A percentile compares a stretch with the other conserved stretches of the same genome.
Evolutionary conservation across 2,797 vertebrate species (phyloP).

Genomic region (Sebastes miniatus): DNA sequence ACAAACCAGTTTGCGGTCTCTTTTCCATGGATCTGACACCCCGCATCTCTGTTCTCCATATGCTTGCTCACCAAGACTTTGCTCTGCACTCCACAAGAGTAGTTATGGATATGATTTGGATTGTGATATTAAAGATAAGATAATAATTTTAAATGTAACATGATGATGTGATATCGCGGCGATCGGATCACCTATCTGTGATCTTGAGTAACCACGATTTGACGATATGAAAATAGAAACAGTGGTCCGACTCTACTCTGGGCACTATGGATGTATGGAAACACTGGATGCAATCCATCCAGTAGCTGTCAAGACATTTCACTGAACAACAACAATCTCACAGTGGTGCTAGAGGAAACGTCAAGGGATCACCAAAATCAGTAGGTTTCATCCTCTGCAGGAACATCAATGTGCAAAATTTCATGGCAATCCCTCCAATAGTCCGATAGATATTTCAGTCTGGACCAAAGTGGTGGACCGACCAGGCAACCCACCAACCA

Average conservation of each 20-base stretch:
- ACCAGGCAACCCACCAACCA: background rate
- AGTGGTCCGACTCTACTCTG: background rate
- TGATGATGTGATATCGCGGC: too few species aligned
- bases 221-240: too few species aligned
- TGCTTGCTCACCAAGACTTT: too few species aligned
- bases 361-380: background rate
- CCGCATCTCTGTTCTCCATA: too few species aligned
- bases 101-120: too few species aligned
- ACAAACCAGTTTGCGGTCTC: too few species aligned
- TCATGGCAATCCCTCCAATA: background rate
- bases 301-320: background rate
- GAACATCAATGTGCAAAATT: background rate
- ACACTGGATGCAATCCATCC: background rate
- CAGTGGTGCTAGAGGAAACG: background rate
- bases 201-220: too few species aligned
- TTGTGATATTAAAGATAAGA: too few species aligned
- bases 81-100: too few species aligned
- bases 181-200: too few species aligned
- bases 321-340: background rate
- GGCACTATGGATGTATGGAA: background rate
- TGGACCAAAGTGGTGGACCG: background rate
- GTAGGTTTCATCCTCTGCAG: background rate
- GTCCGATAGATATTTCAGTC: background rate
- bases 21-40: too few species aligned
- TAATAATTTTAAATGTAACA: too few species aligned